Conservation (phyloP, 1,140 invertebrate species). For the Drosophila novamexicana region DNA sequence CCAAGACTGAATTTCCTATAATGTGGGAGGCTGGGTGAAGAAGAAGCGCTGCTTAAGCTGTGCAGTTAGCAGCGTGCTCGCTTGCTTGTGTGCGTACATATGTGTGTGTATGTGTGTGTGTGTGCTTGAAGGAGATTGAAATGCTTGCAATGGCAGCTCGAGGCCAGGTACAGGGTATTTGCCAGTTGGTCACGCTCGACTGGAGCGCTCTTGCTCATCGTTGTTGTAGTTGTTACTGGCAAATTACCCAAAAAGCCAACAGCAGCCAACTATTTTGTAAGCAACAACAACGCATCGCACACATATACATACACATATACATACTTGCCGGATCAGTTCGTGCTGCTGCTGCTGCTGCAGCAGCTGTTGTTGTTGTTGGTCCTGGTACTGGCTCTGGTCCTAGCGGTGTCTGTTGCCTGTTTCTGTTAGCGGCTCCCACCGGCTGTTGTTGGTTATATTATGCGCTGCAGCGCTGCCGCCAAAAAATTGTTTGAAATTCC, state of each 20-base stretch:
- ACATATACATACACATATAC: slow-evolving; percentile 7
- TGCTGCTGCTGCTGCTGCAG: slow-evolving; percentile 5
- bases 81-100: no score
- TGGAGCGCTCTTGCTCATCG: no score
- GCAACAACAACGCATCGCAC: slow-evolving; percentile 27
- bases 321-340: slow-evolving; percentile 44
- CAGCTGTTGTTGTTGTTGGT: not conserved
- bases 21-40: no score
- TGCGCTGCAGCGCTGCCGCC: slow-evolving; percentile 35
- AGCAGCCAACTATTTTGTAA: slow-evolving; percentile 51
- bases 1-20: no score
- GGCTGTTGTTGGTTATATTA: slow-evolving; percentile 9
- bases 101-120: no score
- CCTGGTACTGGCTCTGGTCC: not conserved
- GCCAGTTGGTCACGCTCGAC: no score
- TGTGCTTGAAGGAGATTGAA: no score
- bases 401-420: not conserved
- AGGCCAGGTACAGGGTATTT: no score
- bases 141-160: no score
- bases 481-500: slow-evolving; percentile 81
- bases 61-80: no score
- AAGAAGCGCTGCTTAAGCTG: no score
- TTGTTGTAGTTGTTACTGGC: slow-evolving; percentile 63
- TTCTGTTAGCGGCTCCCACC: slow-evolving; percentile 5
- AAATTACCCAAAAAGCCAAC: slow-evolving; percentile 70